These are phyloP conservation scores for Notothenia coriiceps DNA, from an alignment of 2,113 vertebrate species.

Conservation along the genomic window DNA sequence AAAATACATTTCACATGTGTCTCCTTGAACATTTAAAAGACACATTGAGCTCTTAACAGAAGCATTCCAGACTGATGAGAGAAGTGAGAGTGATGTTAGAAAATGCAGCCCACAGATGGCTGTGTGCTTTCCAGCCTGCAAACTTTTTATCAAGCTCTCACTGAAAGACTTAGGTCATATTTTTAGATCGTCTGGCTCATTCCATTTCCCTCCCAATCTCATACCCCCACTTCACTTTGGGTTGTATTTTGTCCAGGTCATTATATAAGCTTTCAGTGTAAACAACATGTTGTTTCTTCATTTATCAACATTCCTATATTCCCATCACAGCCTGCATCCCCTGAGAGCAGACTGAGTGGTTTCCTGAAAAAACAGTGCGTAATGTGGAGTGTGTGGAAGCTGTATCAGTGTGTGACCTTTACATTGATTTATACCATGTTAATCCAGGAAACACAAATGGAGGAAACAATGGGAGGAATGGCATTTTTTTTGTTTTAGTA, in stretches of 20 bases:
- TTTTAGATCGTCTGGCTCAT: conserved; percentile 64
- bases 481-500: conserved; percentile 45
- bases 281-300: conserved; percentile 37
- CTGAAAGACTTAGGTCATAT: conserved; percentile 59
- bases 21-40: conserved; percentile 9
- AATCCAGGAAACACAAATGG: conserved; percentile 19
- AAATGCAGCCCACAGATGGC: conserved; percentile 55
- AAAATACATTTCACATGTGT: background rate
- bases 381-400: background rate
- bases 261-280: conserved; percentile 42
- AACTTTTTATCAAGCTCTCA: conserved; percentile 61
- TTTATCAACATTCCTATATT: conserved; percentile 61
- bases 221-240: conserved; percentile 19
- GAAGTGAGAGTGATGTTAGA: conserved; percentile 50
- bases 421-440: conserved; percentile 39
- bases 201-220: background rate
- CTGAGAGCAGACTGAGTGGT: conserved; percentile 19
- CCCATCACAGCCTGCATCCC: conserved; percentile 15
- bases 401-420: conserved; percentile 39
- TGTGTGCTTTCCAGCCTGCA: conserved; percentile 10
- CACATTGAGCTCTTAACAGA: conserved; percentile 34
- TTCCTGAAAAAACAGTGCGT: conserved; percentile 27
- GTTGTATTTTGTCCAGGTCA: conserved; percentile 29
- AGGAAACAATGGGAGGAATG: conserved; percentile 60
- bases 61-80: conserved; percentile 74